Percentiles rank a stretch among this genome's conserved stretches.
Evolutionary conservation across 2,888 invertebrate genomes (phyloP).

Genomic region (Troglohyphantes excavatus): DNA sequence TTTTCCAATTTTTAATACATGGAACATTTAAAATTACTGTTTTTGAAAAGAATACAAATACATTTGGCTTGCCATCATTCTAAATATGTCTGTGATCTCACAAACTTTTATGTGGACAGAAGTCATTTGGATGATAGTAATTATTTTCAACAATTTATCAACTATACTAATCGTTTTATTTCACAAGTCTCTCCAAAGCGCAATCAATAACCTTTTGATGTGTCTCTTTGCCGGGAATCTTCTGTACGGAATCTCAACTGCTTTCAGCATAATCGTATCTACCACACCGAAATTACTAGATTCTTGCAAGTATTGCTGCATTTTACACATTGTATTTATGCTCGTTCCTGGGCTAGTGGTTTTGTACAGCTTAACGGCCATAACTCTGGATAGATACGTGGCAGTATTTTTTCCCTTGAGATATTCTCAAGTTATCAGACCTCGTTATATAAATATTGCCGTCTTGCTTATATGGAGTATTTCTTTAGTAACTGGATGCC

Average conservation of each 20-base stretch:
- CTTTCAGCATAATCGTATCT: neutral
- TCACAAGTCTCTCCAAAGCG: slow-evolving; percentile 21
- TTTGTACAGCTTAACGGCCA: slow-evolving; percentile 46
- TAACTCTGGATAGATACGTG: slow-evolving; percentile 56
- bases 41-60: no score
- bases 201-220: slow-evolving; percentile 34
- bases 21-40: no score
- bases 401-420: slow-evolving; percentile 48
- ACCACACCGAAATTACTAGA: neutral
- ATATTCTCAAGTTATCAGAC: slow-evolving; percentile 25
- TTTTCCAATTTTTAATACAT: no score
- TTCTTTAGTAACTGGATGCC: slow-evolving; percentile 27
- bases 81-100: slow-evolving; percentile 21
- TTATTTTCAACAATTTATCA: slow-evolving; percentile 39
- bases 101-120: slow-evolving; percentile 30
- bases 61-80: no score
- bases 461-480: slow-evolving; percentile 13
- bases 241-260: slow-evolving; percentile 47
- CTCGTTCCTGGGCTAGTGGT: slow-evolving; percentile 32
- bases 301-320: neutral
- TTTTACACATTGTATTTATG: neutral
- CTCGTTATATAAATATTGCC: neutral
- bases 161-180: slow-evolving; percentile 21
- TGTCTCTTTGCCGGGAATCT: slow-evolving; percentile 54
- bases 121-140: slow-evolving; percentile 44